These are phyloP conservation scores for Zaprionus bogoriensis DNA, from an alignment of 2,888 invertebrate species.

Conservation along the genomic window DNA sequence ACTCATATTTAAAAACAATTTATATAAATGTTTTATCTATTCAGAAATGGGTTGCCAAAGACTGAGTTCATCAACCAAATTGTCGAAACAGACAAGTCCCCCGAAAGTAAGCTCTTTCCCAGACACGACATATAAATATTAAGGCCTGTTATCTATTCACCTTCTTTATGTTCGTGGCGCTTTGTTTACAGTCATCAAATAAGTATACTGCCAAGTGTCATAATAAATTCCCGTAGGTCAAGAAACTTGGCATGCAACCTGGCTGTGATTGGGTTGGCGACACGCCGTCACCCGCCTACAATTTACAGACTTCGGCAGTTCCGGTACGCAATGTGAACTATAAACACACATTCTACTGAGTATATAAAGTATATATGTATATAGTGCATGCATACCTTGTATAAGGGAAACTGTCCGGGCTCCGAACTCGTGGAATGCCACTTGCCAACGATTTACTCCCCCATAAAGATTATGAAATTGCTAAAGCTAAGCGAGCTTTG, in stretches of 20 bases:
- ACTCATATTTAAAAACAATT: not conserved
- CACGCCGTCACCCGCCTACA: not conserved
- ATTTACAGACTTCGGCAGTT: constrained; percentile 14
- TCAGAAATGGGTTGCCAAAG: not conserved
- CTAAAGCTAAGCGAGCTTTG: not conserved
- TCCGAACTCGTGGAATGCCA: not conserved
- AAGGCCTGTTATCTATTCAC: not conserved
- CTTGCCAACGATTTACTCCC: not conserved
- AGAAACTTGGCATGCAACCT: constrained; percentile 18
- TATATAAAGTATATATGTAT: too few species aligned
- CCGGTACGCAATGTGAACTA: constrained; percentile 9
- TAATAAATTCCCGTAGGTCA: constrained; percentile 47
- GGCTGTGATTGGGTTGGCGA: not conserved
- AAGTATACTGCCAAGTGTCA: not conserved
- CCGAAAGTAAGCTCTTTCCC: not conserved
- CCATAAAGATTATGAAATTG: constrained; percentile 6
- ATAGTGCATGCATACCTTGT: too few species aligned
- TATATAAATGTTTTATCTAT: too few species aligned
- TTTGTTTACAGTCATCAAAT: not conserved
- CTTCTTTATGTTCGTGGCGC: not conserved
- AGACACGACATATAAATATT: not conserved
- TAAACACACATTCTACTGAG: not conserved
- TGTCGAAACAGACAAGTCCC: not conserved
- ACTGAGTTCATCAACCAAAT: not conserved
- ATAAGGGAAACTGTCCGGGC: not conserved